These are phyloP conservation scores for Cerceris rybyensis DNA, from an alignment of 2,888 invertebrate species.

Conservation along the genomic window DNA sequence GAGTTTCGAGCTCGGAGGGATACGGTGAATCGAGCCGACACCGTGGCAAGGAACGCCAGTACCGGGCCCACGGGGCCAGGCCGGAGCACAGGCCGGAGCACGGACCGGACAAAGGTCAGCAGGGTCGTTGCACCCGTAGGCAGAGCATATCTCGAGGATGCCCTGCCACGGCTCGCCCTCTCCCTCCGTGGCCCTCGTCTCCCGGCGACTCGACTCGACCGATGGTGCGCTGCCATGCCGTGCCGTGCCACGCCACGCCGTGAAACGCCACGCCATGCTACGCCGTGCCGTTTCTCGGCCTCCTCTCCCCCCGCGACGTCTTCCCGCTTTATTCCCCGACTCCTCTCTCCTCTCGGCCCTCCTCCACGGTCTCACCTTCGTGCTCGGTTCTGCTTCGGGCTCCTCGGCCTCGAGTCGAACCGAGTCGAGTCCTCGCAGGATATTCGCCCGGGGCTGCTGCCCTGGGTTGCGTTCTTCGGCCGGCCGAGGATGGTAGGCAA, in stretches of 20 bases:
- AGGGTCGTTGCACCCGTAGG: slow-evolving; percentile 81
- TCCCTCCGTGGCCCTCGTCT: slow-evolving; percentile 14
- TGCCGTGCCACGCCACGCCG: neutral
- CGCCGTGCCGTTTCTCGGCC: slow-evolving; percentile 30
- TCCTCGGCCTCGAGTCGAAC: too few species aligned
- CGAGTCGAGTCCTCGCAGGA: too few species aligned
- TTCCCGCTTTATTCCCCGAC: neutral
- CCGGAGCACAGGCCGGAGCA: slow-evolving; percentile 77
- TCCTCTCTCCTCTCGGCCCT: neutral
- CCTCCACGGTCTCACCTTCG: too few species aligned
- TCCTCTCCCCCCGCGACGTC: slow-evolving; percentile 1
- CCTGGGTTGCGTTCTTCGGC: too few species aligned
- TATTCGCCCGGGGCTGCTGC: too few species aligned
- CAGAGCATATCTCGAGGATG: slow-evolving; percentile 77
- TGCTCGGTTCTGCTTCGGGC: too few species aligned
- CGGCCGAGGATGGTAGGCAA: too few species aligned
- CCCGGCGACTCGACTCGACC: slow-evolving; percentile 13
- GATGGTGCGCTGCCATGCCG: slow-evolving; percentile 33
- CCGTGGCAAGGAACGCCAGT: slow-evolving; percentile 47
- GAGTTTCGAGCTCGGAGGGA: slow-evolving; percentile 44
- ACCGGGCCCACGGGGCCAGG: slow-evolving; percentile 69
- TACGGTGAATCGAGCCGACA: neutral
- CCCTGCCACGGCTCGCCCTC: slow-evolving; percentile 59
- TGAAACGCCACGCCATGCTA: slow-evolving; percentile 12
- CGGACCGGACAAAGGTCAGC: slow-evolving; percentile 80